Base-by-base conservation (phyloP, 2,888 invertebrate species). In the Dicycla oo region DNA sequence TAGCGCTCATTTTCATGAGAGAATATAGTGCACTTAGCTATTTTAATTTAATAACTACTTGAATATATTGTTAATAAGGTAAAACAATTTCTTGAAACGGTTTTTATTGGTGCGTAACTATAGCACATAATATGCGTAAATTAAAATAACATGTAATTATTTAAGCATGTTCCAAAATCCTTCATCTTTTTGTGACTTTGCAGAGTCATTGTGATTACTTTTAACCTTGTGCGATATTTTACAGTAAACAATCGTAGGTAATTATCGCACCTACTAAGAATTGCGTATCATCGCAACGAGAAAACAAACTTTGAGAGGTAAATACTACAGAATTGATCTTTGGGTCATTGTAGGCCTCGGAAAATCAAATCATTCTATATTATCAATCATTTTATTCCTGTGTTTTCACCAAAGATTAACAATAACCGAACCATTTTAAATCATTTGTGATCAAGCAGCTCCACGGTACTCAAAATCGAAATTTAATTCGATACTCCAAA, bases 401-500 rank as follows among this genome's bases (percentile, higher is more conserved):
- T 67, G 54, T 63, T 57, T 78, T 38, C 45, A 67, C 53, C 60
- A 62, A 40, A 64, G 67, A 70, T 73, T 69, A 82, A 82, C 49
- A 64, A 78, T 62, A 73, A 61, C 60, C 53, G 30, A 67, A 60
- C 15, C 79, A 34, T 82, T 80, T 57, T 64, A 75, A 79, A 80
- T 79, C 69, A 71, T 69, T 74, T 71, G 51, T 71, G 75, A 70
- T 78, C 73, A 76, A 81, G 60, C 78, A 76, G 65, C 81, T 83
- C 84, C 62, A 83, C 70, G 62, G 83, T 67, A 75, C 79, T 77
- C 43, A 70, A 69, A 43, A 58, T 73, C 49, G 43, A 79, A 74
- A 72, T 65, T 81, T 85, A 87, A 89, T 83, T 84, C 85, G 89
- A 92, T 91, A 91, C 86, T 84, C 84, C 79, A 91, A 89, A 90